Evolutionary conservation across 2,113 vertebrate genomes (phyloP), one percentile per base, ranked within the genome.

Genomic region (Psophia crepitans): DNA sequence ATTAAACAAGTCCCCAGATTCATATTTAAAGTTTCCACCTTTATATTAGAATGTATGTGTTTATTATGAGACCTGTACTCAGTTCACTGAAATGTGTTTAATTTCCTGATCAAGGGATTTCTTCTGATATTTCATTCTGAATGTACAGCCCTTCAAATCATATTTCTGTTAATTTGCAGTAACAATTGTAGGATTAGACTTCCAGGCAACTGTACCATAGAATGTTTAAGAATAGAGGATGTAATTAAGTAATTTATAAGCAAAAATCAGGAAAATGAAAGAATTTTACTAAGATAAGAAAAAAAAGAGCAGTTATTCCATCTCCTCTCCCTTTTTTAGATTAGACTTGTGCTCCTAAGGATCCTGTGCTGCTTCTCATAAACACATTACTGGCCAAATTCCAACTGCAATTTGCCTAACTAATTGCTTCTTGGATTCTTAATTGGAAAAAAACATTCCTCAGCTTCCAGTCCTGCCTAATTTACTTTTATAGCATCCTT

Each of bases 171-270:
- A 49, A 80, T 80, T 87, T 88, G n/a, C 64, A 80, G 5, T 56
- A 78, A 74, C 60, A 83, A 5, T 64, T 61, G 79, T 74, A 88
- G 87, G 90, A 96, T 89, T 86, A 86, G 56, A 66, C 33, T 88
- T 92, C 68, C 56, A 92, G 87, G 58, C 12, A 88, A 66, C 28
- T 86, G 22, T 83, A 66, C 14, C 27, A 22, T 26, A 33, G 64
- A 78, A 28, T 71, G 64, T 71, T 65, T 96, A 73, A 83, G 79
- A 95, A 90, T 51, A 88, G 68, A 58, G 56, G 78, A 63, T 23
- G 66, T 92, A 93, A 88, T 93, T 80, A 96, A 90, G 63, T 91
- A 76, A 95, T 96, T 93, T 87, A 82, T 82, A 82, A 87, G 87
- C 70, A 91, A 91, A 95, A 94, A 76, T 69, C 3, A 22, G n/a